Evolutionary conservation across 2,797 vertebrate species (phyloP), one percentile per base, ranked within the genome.

Genomic region (Leptodactylus fallax): DNA sequence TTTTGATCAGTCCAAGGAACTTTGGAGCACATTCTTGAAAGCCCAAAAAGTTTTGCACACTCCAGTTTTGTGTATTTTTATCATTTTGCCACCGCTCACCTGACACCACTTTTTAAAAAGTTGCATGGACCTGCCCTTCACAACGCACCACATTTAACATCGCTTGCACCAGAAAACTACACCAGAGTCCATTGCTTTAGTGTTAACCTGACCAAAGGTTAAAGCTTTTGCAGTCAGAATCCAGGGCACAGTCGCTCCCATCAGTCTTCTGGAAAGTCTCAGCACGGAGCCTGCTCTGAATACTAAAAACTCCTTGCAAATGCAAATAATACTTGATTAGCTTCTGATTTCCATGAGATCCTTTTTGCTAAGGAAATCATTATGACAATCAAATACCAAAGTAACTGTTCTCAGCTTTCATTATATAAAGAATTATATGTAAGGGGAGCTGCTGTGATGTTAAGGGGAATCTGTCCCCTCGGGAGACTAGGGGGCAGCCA

Each of bases 241-340:
- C n/a, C 14, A n/a, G 9, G 8, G 23, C 6, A 17, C 12, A 10
- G 8, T 61, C 9, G 56, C 17, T 71, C 81, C 10, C 27, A 60
- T 86, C n/a, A 69, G 7, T 16, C 25, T 12, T 6, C 19, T 17
- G 16, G 25, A 47, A 23, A 17, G n/a, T 60, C 1, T 49, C 55
- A 21, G 71, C 77, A 13, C 2, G 65, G 6, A 61, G 72, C 56
- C 58, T 16, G 63, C 1, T 4, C 74, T 51, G 74, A 65, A 80
- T 72, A 60, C 17, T 84, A 60, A 79, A 16, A 47, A 4, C 25
- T 9, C 63, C 51, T 16, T 21, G 49, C 55, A 80, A 36, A 85
- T 21, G 49, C 55, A 80, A 36, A 85, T 63, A 85, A 80, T 51
- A 85, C 65, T 53, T 80, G 87, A 88, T 85, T 74, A 85, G 87